A percentile compares a stretch with the other conserved stretches of the same genome.
phyloP scores from a whole-genome alignment of 2,888 invertebrate species.

The Pristionchus arcanus region DNA sequence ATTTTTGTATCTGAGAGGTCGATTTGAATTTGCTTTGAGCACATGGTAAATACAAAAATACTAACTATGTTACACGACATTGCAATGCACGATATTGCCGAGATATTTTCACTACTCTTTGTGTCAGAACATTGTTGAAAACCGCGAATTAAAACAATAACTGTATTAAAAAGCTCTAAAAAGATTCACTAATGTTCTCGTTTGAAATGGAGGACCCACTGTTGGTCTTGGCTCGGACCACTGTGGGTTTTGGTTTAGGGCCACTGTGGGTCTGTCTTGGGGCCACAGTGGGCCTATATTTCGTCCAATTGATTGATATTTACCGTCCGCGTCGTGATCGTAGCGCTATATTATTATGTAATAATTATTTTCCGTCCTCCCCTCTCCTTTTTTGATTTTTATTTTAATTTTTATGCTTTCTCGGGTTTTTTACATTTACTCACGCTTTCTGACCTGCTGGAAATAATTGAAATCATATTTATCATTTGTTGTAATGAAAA shows the following conservation, averaged over 20 bases:
- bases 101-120: too few relatives aligned
- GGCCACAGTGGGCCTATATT: background rate
- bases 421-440: background rate
- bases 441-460: background rate
- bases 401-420: background rate
- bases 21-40: too few relatives aligned
- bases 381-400: background rate
- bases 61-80: too few relatives aligned
- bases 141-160: background rate
- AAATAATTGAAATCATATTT: background rate
- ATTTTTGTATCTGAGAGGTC: too few relatives aligned
- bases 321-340: slow-evolving; percentile 21
- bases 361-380: background rate
- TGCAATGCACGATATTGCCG: too few relatives aligned
- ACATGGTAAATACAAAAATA: too few relatives aligned
- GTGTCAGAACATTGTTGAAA: too few relatives aligned
- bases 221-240: background rate
- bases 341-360: background rate
- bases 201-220: slow-evolving; percentile 16
- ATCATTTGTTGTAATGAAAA: background rate
- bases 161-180: background rate
- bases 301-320: background rate
- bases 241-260: background rate
- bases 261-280: background rate
- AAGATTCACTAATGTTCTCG: background rate